Conservation (phyloP, 1,140 invertebrate species). For the Hydropsyche tenuis region DNA sequence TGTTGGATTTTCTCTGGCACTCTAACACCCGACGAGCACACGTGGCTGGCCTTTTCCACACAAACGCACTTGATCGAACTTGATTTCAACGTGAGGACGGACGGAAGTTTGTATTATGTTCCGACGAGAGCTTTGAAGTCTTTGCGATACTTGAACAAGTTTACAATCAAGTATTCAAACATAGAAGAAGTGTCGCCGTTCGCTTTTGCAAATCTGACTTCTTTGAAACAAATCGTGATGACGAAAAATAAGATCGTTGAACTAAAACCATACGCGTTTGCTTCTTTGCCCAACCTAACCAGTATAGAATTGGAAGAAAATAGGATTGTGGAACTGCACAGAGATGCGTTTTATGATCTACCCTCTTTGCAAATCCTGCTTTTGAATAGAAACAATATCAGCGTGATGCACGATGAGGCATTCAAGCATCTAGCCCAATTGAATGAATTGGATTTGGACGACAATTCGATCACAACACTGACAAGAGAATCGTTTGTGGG, state of each 20-base stretch:
- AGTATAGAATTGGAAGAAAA: conserved; percentile 75
- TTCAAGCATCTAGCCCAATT: conserved; percentile 71
- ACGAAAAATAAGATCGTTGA: conserved; percentile 71
- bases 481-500: conserved; percentile 75
- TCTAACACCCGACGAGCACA: conserved; percentile 66
- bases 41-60: conserved; percentile 74
- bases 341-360: conserved; percentile 72
- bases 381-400: conserved; percentile 75
- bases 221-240: conserved; percentile 70
- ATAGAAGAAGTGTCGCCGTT: conserved; percentile 70
- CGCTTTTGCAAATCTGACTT: conserved; percentile 74
- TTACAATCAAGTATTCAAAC: conserved; percentile 74
- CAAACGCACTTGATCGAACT: conserved; percentile 73
- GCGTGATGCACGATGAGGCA: conserved; percentile 72
- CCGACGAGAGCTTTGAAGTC: conserved; percentile 71
- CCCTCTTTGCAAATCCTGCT: conserved; percentile 71
- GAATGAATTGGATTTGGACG: conserved; percentile 71
- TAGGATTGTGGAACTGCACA: conserved; percentile 72
- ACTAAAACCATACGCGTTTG: conserved; percentile 71
- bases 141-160: conserved; percentile 68
- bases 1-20: conserved; percentile 72
- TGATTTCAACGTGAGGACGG: conserved; percentile 71
- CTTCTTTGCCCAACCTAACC: conserved; percentile 69
- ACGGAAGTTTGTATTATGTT: conserved; percentile 70
- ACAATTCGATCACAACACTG: conserved; percentile 73